Percentiles rank a stretch among this genome's conserved stretches.
Conservation (phyloP, 2,113 vertebrate genomes). For the Mobula hypostoma region DNA sequence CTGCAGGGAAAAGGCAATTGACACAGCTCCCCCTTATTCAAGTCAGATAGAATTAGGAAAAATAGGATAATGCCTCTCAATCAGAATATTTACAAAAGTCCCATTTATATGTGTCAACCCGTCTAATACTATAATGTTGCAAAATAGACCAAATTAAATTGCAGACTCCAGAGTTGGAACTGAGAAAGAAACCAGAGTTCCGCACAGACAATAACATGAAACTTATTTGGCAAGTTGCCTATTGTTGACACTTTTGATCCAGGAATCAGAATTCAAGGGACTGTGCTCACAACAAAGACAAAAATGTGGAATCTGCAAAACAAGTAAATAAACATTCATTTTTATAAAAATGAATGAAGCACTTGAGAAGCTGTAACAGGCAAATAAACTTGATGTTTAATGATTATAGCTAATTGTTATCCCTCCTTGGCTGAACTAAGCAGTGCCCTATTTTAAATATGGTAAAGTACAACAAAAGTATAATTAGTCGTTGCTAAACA, state of each 20-base stretch:
- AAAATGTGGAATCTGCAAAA: not conserved
- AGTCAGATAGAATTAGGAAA: not conserved
- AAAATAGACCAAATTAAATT: not conserved
- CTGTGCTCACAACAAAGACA: not conserved
- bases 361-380: not conserved
- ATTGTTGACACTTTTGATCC: not conserved
- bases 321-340: not conserved
- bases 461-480: not conserved
- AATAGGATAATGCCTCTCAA: not conserved
- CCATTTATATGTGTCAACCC: not conserved
- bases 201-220: not conserved
- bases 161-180: not conserved
- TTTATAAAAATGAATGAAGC: not conserved
- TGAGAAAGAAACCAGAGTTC: not conserved
- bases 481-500: not conserved
- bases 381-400: not conserved
- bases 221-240: not conserved
- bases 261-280: not conserved
- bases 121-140: not conserved
- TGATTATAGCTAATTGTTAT: not conserved
- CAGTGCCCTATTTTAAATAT: not conserved
- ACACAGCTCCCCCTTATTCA: not conserved
- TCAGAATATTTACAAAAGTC: not conserved
- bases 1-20: not conserved
- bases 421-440: not conserved